Evolutionary conservation across 2,113 vertebrate genomes (phyloP).

Genomic region (Bufo bufo): DNA sequence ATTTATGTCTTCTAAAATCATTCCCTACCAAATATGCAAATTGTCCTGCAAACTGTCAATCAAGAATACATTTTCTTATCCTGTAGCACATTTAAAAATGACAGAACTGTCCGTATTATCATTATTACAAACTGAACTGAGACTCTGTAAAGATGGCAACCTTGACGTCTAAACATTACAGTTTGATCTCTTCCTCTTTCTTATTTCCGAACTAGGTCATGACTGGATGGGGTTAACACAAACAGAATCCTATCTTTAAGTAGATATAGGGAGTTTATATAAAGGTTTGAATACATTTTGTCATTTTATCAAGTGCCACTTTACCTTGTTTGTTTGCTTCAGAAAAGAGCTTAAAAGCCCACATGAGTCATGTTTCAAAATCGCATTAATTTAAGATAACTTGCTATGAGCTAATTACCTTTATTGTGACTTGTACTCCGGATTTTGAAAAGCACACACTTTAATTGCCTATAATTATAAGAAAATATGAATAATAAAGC

Average conservation of each 20-base stretch:
- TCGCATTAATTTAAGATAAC: constrained; percentile 19
- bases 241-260: neutral
- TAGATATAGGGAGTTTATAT: neutral
- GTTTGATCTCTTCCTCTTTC: neutral
- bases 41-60: no score
- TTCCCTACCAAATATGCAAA: no score
- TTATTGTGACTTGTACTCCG: constrained; percentile 12
- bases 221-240: neutral
- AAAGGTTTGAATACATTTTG: neutral
- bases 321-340: constrained; percentile 17
- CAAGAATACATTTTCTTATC: no score
- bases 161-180: no score
- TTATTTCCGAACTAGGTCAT: neutral
- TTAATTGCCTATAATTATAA: constrained; percentile 40
- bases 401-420: constrained; percentile 39
- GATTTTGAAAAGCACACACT: constrained; percentile 1
- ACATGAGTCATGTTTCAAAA: constrained; percentile 16
- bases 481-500: constrained; percentile 20
- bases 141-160: no score
- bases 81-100: no score
- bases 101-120: no score
- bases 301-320: neutral
- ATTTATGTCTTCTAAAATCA: no score
- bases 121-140: no score
- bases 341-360: neutral